Percentiles rank a stretch among this genome's conserved stretches.
Evolutionary conservation across 1,140 invertebrate species (phyloP).

Genomic region (Philaenus spumarius): DNA sequence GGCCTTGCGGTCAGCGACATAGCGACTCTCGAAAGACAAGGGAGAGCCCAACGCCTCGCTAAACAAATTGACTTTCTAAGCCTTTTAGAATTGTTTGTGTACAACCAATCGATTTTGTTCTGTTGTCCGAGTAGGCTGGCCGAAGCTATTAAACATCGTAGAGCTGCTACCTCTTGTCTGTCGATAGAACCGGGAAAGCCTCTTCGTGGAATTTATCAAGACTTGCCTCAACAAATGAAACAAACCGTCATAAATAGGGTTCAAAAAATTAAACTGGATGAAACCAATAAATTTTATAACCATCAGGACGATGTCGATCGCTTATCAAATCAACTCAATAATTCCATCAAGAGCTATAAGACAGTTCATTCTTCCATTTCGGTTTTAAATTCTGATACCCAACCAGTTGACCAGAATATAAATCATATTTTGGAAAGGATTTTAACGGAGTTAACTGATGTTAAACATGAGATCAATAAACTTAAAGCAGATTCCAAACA

Average conservation of each 20-base stretch:
- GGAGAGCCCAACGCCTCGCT: slow-evolving; percentile 21
- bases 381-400: background rate
- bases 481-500: background rate
- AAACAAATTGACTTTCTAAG: slow-evolving; percentile 29
- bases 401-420: background rate
- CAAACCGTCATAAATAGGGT: slow-evolving; percentile 18
- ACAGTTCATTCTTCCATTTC: background rate
- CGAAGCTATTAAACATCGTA: background rate
- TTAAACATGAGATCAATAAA: background rate
- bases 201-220: background rate
- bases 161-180: slow-evolving; percentile 4
- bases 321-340: background rate
- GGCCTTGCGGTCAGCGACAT: slow-evolving; percentile 44
- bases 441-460: background rate
- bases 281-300: background rate
- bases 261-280: background rate
- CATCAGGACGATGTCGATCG: background rate
- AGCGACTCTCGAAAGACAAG: slow-evolving; percentile 25
- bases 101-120: slow-evolving; percentile 14
- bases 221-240: slow-evolving; percentile 3
- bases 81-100: slow-evolving; percentile 25
- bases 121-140: slow-evolving; percentile 6
- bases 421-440: background rate
- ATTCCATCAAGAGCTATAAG: background rate
- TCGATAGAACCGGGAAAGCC: slow-evolving; percentile 10